Base-by-base conservation (phyloP, 1,140 invertebrate genomes). In the Conus betulinus region DNA sequence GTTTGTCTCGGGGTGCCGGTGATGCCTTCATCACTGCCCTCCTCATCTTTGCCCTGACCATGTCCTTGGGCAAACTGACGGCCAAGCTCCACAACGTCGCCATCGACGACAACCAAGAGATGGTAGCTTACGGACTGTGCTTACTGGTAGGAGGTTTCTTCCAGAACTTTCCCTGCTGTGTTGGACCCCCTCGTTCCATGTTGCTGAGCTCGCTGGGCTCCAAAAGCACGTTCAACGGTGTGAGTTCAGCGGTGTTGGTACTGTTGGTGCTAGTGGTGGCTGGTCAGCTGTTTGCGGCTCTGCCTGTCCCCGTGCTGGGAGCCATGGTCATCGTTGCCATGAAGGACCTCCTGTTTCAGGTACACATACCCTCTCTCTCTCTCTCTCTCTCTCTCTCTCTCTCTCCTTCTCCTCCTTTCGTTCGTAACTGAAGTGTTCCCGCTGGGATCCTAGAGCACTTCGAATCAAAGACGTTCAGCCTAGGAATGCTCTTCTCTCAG, bases 101-200 rank as follows among this genome's bases (percentile, higher is more conserved):
- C 88, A 92, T 96, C 23, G 94, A 96, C 90, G 88, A 93, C 52
- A 95, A 95, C 87, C 95, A 96, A 86, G 96, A 96, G 91, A 90
- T 96, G 67, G 91, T 96, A 78, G 96, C 96, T 27, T 94, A 96
- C 86, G 96, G 96, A 17, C 79, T 95, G 25, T 91, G 92, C 8
- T 95, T 95, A 89, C 63, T 86, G 25, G 63, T 86, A 3, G 84
- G 85, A 17, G 15, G 27, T 20, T 78, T 87, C 85, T 87, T 87
- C 85, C 85, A 87, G 85, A 87, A 87, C 53, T 96, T 96, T 90
- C 95, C 96, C 13, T 94, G 93, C 10, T 98, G 98, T 3, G 98
- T 97, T 60, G 97, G 97, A 13, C 97, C 97, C 93, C 97, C 97
- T 4, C 95, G 97, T 89, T 98, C 98, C 63, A 98, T 98, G 91